These are phyloP conservation scores for Trichechus manatus DNA, from an alignment of 2,113 vertebrate genomes.

Conservation along the genomic window DNA sequence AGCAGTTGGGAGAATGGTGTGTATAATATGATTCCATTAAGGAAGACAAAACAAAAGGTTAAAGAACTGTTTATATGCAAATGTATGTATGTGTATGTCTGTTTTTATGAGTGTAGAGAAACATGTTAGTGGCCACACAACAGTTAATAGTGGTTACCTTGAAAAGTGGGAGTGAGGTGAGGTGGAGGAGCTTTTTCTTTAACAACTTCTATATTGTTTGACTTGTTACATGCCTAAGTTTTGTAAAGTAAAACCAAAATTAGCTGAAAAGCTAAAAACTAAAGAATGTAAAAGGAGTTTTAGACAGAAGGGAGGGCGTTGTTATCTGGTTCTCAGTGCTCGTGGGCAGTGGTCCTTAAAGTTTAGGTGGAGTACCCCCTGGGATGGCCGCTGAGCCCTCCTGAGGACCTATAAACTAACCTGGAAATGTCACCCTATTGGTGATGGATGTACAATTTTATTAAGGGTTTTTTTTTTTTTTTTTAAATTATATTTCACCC, in stretches of 20 bases:
- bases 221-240: slow-evolving; percentile 48
- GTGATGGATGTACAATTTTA: neutral
- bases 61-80: slow-evolving; percentile 61
- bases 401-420: neutral
- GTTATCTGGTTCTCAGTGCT: neutral
- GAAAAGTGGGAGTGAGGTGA: neutral
- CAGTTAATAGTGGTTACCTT: slow-evolving; percentile 22
- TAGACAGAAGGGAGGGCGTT: neutral
- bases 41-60: slow-evolving; percentile 62
- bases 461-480: neutral
- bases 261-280: neutral
- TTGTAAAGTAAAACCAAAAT: slow-evolving; percentile 39
- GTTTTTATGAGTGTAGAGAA: slow-evolving; percentile 48
- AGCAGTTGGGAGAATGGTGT: slow-evolving; percentile 44
- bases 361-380: neutral
- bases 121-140: neutral
- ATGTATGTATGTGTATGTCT: neutral
- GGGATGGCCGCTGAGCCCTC: neutral
- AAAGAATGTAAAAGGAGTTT: neutral
- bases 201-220: neutral
- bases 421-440: too few species aligned
- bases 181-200: neutral
- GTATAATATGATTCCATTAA: slow-evolving; percentile 51
- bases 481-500: slow-evolving; percentile 18
- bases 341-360: neutral